Evolutionary conservation across 2,113 vertebrate species (phyloP), one percentile per base, ranked within the genome.

Genomic region (Ochotona curzoniae): DNA sequence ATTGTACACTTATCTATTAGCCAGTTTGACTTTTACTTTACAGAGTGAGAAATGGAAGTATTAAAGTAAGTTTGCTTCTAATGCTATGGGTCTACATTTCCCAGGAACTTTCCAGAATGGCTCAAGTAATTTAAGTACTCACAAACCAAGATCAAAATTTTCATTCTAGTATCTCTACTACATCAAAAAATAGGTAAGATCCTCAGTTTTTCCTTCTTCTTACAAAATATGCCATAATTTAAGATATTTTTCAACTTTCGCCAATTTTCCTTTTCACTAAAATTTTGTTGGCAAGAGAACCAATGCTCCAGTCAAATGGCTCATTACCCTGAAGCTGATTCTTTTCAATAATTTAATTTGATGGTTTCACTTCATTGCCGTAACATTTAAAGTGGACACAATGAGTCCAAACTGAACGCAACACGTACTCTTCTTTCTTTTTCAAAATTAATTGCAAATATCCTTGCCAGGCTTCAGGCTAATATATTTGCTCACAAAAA

Each of bases 261-360:
- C 49, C 26, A 21, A 49, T 71, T 49, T 26, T 23, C 3, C 12
- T 93, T 88, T 91, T 71, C 14, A 73, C 10, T 75, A 66, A 93
- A 61, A 75, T 86, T 73, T n/a, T 57, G 5, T 78, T 87, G 1
- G 0, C 14, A 44, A 26, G 38, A 90, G 63, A 25, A 1, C 9
- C 69, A 7, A 86, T 49, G 74, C 4, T 74, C 44, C 87, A 76
- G 7, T 76, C 51, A 92, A 64, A 49, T 69, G 49, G 9, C 25
- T 69, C 76, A 91, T 79, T 94, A 73, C 83, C 26, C 15, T 60
- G 38, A 73, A 84, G 79, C 7, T 86, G 44, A 82, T 64, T 81
- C 76, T 30, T 85, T 88, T 51, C 13, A 89, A 35, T 61, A 60
- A 32, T n/a, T 64, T 90, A 70, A 67, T 26, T 90, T 21, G 38